Evolutionary conservation across 2,797 vertebrate genomes (phyloP).

Genomic region (Channallabes apus): DNA sequence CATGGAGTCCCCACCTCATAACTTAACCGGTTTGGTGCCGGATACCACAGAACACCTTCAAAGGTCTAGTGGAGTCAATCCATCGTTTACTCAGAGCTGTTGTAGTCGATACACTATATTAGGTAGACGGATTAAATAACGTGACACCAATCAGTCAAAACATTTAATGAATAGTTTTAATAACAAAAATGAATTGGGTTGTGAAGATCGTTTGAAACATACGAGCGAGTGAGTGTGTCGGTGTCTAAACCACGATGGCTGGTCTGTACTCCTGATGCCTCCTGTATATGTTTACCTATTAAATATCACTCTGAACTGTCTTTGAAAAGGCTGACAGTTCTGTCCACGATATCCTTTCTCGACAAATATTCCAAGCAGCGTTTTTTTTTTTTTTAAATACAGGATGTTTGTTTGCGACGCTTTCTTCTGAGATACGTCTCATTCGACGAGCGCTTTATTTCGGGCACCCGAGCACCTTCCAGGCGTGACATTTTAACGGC

Average conservation of each 20-base stretch:
- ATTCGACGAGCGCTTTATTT: constrained; percentile 71
- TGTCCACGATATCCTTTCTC: neutral
- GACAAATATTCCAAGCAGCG: constrained; percentile 23
- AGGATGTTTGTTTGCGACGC: constrained; percentile 34
- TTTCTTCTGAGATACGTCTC: constrained; percentile 62
- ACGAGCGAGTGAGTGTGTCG: neutral
- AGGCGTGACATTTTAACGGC: constrained; percentile 83
- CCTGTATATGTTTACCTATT: constrained; percentile 4
- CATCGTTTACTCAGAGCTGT: too few relatives aligned
- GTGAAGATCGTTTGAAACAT: neutral
- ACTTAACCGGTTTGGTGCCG: too few relatives aligned
- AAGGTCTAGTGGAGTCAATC: too few relatives aligned
- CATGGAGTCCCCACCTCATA: too few relatives aligned
- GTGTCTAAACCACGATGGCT: neutral
- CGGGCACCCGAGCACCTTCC: constrained; percentile 73
- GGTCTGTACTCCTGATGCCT: neutral
- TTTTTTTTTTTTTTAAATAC: too few relatives aligned
- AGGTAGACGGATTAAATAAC: too few relatives aligned
- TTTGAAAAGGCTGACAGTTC: neutral
- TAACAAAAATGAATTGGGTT: neutral
- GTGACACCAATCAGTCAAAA: too few relatives aligned
- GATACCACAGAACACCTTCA: too few relatives aligned
- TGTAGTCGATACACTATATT: too few relatives aligned
- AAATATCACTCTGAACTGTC: neutral
- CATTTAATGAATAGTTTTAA: neutral